Evolutionary conservation across 2,113 vertebrate species (phyloP).

Genomic region (Tringa solitaria): DNA sequence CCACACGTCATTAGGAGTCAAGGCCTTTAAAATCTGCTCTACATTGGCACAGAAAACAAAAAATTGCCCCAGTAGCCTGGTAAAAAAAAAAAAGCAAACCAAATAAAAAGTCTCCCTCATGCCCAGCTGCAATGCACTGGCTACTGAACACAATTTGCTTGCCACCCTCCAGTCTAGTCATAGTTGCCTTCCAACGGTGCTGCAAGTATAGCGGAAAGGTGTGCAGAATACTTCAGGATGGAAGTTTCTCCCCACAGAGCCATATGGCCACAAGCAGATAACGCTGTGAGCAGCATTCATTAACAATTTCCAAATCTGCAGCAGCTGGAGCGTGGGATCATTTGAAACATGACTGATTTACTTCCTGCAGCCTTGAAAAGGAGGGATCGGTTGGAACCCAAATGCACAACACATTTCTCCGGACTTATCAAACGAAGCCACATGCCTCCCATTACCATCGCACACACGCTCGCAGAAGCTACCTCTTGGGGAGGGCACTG

Average conservation of each 20-base stretch:
- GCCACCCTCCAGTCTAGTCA: neutral
- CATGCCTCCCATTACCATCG: slow-evolving; percentile 21
- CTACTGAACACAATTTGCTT: neutral
- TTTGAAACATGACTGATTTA: slow-evolving; percentile 62
- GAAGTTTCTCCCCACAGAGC: slow-evolving; percentile 37
- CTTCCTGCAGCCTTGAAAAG: slow-evolving; percentile 55
- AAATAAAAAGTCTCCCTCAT: neutral
- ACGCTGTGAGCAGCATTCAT: slow-evolving; percentile 46
- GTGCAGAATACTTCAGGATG: neutral
- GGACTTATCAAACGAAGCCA: slow-evolving; percentile 29
- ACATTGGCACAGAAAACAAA: neutral
- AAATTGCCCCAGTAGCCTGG: neutral
- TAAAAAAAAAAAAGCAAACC: too few species aligned
- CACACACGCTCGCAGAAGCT: neutral
- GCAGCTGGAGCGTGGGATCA: slow-evolving; percentile 62
- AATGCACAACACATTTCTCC: slow-evolving; percentile 14
- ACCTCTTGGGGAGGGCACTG: neutral
- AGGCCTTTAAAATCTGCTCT: neutral
- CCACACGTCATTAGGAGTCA: neutral
- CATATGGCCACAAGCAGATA: slow-evolving; percentile 58
- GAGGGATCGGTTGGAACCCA: slow-evolving; percentile 13
- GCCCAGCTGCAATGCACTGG: neutral
- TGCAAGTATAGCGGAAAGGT: neutral
- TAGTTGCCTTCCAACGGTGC: neutral
- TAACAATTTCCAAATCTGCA: slow-evolving; percentile 59